Percentiles rank a stretch among this genome's conserved stretches.
Evolutionary conservation across 2,797 vertebrate genomes (phyloP).

Genomic region (Rhyacichthys aspro): DNA sequence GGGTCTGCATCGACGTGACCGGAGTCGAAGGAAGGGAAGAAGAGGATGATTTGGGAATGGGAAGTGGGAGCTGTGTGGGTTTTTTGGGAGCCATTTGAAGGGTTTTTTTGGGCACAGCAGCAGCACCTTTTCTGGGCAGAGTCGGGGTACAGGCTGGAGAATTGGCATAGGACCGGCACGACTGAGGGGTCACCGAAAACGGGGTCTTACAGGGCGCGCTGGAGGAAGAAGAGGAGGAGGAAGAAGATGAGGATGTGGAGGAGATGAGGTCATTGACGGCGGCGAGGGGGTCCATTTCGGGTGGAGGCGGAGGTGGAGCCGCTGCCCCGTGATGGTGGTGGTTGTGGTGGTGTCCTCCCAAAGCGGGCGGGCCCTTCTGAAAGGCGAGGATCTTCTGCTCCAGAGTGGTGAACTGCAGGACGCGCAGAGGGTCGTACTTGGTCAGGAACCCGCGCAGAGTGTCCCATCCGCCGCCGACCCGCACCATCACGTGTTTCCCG

Average conservation of each 20-base stretch:
- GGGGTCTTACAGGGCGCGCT: slow-evolving; percentile 33
- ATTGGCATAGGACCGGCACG: slow-evolving; percentile 55
- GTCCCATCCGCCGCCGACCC: slow-evolving; percentile 98
- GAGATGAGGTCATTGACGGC: slow-evolving; percentile 80
- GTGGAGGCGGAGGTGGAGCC: slow-evolving; percentile 79
- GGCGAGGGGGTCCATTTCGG: slow-evolving; percentile 90
- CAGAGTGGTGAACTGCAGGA: slow-evolving; percentile 94
- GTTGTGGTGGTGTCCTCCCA: slow-evolving; percentile 60
- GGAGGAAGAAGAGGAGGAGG: slow-evolving; percentile 57
- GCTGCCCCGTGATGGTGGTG: slow-evolving; percentile 27
- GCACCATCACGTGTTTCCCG: slow-evolving; percentile 98
- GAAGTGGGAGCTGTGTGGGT: slow-evolving; percentile 69
- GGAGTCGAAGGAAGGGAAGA: slow-evolving; percentile 54
- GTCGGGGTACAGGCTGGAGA: slow-evolving; percentile 75
- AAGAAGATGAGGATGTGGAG: slow-evolving; percentile 56
- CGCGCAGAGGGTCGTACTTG: slow-evolving; percentile 93
- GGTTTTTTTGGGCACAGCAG: slow-evolving; percentile 82
- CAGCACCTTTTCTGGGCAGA: slow-evolving; percentile 76
- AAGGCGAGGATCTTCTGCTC: slow-evolving; percentile 97
- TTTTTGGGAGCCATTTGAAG: slow-evolving; percentile 68
- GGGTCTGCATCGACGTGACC: slow-evolving; percentile 38
- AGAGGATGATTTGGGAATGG: slow-evolving; percentile 49
- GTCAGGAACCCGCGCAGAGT: slow-evolving; percentile 94
- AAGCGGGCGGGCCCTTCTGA: slow-evolving; percentile 86
- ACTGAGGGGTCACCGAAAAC: slow-evolving; percentile 33